Evolutionary conservation across 2,113 vertebrate genomes (phyloP), one percentile per base, ranked within the genome.

Genomic region (Rhizomys pruinosus): DNA sequence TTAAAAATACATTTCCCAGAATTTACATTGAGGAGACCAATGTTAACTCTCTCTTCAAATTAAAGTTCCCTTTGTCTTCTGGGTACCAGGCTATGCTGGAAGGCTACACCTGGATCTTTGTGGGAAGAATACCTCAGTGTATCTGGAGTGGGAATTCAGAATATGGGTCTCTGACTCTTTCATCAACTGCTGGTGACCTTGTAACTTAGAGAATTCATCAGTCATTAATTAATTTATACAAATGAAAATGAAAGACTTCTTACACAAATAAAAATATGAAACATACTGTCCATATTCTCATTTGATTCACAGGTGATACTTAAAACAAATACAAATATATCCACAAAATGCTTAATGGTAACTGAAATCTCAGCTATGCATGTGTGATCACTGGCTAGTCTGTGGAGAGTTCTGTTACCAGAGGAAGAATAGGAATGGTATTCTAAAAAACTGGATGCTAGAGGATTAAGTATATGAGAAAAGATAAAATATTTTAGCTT

Each of bases 51-150:
- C 27, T 78, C n/a, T 82, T 93, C 73, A 95, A 68, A 90, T 3
- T 89, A 22, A 87, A 85, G 88, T 92, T 94, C n/a, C 23, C 17
- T 77, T 92, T 90, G 81, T 84, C 66, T 88, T 80, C 80, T 29
- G 69, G 55, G 63, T 81, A 42, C 11, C 11, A 63, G 63, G 6
- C 39, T n/a, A 37, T 66, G 23, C 34, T 63, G 2, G 81, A 84
- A 79, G 80, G 23, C 37, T 77, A 12, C 0, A 52, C 34, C 3
- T 11, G 34, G 37, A 20, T 69, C 78, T 66, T 72, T 68, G 11
- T 77, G 32, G 68, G 79, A 61, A 29, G 66, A 93, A 94, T 87
- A 11, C 44, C 69, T 72, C 74, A 55, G 9, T 90, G 11, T 34
- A 42, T 63, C 29, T 92, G 63, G 25, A 11, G 1, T 87, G 25